Conservation (phyloP, 2,797 vertebrate genomes). For the Percopsis omiscomaycus region DNA sequence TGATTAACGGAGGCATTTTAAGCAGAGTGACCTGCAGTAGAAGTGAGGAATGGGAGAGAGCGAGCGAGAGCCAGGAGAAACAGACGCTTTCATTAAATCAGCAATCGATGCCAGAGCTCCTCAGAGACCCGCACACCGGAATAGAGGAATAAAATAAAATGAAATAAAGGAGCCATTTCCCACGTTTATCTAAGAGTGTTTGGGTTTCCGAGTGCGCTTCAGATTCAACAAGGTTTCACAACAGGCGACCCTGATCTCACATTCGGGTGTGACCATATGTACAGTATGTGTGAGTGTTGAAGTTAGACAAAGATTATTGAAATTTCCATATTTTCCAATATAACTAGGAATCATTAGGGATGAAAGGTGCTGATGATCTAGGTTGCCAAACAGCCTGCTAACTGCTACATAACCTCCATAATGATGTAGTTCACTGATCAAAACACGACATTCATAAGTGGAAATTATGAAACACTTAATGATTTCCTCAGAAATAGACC, state of each 20-base stretch:
- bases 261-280: no score
- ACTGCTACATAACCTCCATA: slow-evolving; percentile 44
- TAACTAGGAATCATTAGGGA: slow-evolving; percentile 32
- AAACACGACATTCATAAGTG: slow-evolving; percentile 58
- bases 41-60: slow-evolving; percentile 64
- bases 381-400: slow-evolving; percentile 33
- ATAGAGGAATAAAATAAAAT: slow-evolving; percentile 71
- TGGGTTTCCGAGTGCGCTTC: slow-evolving; percentile 42
- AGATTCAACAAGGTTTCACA: slow-evolving; percentile 37
- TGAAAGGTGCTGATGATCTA: slow-evolving; percentile 43
- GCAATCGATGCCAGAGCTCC: slow-evolving; percentile 75
- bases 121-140: slow-evolving; percentile 59
- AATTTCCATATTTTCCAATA: slow-evolving; percentile 28
- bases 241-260: slow-evolving; percentile 10
- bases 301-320: slow-evolving; percentile 19
- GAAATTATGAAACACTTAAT: slow-evolving; percentile 68
- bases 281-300: no score
- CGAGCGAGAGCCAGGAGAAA: slow-evolving; percentile 52
- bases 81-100: slow-evolving; percentile 80
- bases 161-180: slow-evolving; percentile 67
- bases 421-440: slow-evolving; percentile 62
- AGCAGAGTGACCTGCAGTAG: slow-evolving; percentile 72
- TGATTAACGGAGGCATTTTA: slow-evolving; percentile 79
- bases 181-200: slow-evolving; percentile 61
- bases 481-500: slow-evolving; percentile 60